Base-by-base conservation (phyloP, 2,888 invertebrate species). In the Aleiodes testaceus region DNA sequence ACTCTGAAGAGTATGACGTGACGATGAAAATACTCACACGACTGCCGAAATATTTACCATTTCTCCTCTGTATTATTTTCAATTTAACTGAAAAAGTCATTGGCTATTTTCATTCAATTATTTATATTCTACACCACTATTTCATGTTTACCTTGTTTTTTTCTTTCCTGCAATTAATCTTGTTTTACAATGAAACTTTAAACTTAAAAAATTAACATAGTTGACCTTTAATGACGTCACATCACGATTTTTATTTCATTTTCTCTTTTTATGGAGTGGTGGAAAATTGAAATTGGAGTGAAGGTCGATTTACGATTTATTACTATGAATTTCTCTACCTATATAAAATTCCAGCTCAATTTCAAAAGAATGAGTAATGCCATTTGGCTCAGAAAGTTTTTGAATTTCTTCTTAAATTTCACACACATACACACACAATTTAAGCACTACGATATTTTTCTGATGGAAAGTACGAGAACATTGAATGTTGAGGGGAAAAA, bases 21-120 rank as follows among this genome's bases (percentile, higher is more conserved):
- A 12, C 26, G 59, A 67, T 67, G 55, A 67, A 67, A 67, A 67
- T 67, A 67, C 67, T 67, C 67, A 67, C 67, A 22, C 18, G 36
- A 66, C 20, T 66, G 47, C 30, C 59, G 22, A 59, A 42, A 59
- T 9, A 36, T 36, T 36, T 36, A 7, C 2, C 36, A 36, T 42
- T 42, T 42, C 36, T 59, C 36, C 36, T 30, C 59, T 11, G 7
- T 5, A 9, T 18, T 20, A 36, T 26, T 59, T 14, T 14, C 36
- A 22, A 26, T 26, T 59, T 22, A 3, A 1, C 52, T n/a, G 11
- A 16, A 12, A 26, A 26, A 26, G 5, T 26, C 3, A 5, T 26
- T 14, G 45, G 45, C 45, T 6, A 16, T 49, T 49, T 36, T 36
- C 36, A 36, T 26, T 26, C 26, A 26, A 26, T 26, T 4, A 11